Evolutionary conservation across 2,113 vertebrate genomes (phyloP).

Genomic region (Carassius carassius): DNA sequence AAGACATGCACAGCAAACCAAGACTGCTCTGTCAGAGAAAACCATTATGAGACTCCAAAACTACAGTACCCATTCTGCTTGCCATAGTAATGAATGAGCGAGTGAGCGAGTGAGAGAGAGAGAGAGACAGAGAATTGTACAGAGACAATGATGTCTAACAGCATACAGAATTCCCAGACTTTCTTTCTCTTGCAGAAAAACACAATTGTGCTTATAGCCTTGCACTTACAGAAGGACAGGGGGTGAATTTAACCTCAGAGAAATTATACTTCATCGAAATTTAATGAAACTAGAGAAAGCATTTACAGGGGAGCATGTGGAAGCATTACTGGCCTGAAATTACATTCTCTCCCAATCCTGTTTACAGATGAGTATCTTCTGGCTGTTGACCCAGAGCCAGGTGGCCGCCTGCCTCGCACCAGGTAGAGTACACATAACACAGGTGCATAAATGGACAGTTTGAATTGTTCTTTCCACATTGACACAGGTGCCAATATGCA

Average conservation of each 20-base stretch:
- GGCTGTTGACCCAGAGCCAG: conserved; percentile 13
- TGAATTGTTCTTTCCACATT: conserved; percentile 1
- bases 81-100: neutral
- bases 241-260: conserved; percentile 28
- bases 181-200: conserved; percentile 9
- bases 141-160: conserved; percentile 44
- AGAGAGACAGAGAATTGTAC: conserved; percentile 3
- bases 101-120: neutral
- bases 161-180: conserved; percentile 31
- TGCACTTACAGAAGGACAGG: conserved; percentile 29
- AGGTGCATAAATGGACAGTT: conserved; percentile 1
- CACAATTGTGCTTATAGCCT: conserved; percentile 25
- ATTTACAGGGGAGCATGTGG: conserved; percentile 12
- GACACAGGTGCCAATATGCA: neutral
- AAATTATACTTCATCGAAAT: conserved; percentile 41
- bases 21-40: neutral
- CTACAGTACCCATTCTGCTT: neutral
- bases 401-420: conserved; percentile 6
- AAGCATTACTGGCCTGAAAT: conserved; percentile 29
- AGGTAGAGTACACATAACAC: neutral
- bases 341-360: conserved; percentile 26
- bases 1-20: neutral
- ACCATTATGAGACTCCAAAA: neutral
- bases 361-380: conserved; percentile 41
- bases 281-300: conserved; percentile 23